Evolutionary conservation across 2,888 invertebrate genomes (phyloP), one percentile per base, ranked within the genome.

Genomic region (Rotaria socialis): DNA sequence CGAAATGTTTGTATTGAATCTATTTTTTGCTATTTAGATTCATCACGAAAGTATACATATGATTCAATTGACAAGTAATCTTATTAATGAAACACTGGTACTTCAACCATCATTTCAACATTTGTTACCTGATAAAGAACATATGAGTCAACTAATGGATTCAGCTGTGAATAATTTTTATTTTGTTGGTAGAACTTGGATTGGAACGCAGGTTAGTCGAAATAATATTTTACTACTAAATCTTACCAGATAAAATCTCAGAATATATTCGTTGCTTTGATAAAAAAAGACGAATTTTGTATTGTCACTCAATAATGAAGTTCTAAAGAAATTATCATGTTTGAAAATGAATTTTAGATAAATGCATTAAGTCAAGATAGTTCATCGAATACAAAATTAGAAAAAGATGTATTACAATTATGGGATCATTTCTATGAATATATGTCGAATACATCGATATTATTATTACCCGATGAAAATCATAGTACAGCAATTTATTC

Each of bases 11-110:
- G 2, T 50, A 5, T 11, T 50, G 8, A 11, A 50, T 11, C 14
- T 50, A 11, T 50, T 11, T 55, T 55, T 4, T 55, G 4, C 7
- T 27, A 41, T 92, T 5, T 92, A 96, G 95, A 94, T 96, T 89
- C 97, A 97, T 91, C 94, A 95, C 0, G 97, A 97, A 92, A 95
- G 95, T 2, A 95, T 96, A 91, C 95, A 96, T 89, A 93, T 97
- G 86, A 94, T 96, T 24, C 95, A 96, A 90, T 93, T 96, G 87
- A 94, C 95, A 67, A 95, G 95, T 87, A 96, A 95, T 90, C 93
- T 96, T 14, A 93, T 96, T 52, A 96, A 96, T 92, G 94, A 94
- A 89, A 96, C 96, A 27, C 80, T 88, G 11, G 47, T 85, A 35
- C 56, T 85, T 43, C 56, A 88, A 35, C 95, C 96, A 56, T 96